Evolutionary conservation across 2,888 invertebrate species (phyloP), one percentile per base, ranked within the genome.

Genomic region (Muschampia plurimacula): DNA sequence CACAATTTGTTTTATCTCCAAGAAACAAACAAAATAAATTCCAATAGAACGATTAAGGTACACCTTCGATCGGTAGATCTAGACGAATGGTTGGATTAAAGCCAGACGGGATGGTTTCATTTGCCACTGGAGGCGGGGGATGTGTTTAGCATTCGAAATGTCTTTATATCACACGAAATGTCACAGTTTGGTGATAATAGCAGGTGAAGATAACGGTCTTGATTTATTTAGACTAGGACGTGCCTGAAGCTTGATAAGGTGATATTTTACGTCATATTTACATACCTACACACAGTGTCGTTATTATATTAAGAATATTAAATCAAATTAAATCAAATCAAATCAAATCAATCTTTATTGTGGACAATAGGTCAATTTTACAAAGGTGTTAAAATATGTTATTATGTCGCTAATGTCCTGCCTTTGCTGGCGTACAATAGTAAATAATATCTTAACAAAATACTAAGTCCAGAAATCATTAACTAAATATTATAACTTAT

Each of bases 11-110:
- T 89, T 84, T 85, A 86, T 86, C 82, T 82, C 78, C 77, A 64
- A 73, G 74, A 77, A 74, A 76, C 79, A 77, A 78, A 80, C 78
- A 80, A 88, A 87, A 89, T 90, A 88, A 89, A 91, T 90, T 88
- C 87, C 86, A 86, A 89, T 88, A 82, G 84, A 85, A 81, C 87
- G 89, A 90, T 91, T 89, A 89, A 90, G 87, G 87, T 84, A 81
- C 85, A 86, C 85, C 86, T 86, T 86, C 85, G 85, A 86, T 86
- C 86, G 83, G 84, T 63, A 75, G 79, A 88, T 86, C 84, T 77
- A 84, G 83, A 84, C 83, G 81, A 81, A 86, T 86, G 82, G 83
- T 73, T 75, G 86, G 86, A 84, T 87, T 87, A 87, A 73, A 77
- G 74, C 2, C 52, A 52, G 75, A 76, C 69, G 69, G 74, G 76